phyloP scores from a whole-genome alignment of 2,888 invertebrate species.

The Bellardia pandia region DNA sequence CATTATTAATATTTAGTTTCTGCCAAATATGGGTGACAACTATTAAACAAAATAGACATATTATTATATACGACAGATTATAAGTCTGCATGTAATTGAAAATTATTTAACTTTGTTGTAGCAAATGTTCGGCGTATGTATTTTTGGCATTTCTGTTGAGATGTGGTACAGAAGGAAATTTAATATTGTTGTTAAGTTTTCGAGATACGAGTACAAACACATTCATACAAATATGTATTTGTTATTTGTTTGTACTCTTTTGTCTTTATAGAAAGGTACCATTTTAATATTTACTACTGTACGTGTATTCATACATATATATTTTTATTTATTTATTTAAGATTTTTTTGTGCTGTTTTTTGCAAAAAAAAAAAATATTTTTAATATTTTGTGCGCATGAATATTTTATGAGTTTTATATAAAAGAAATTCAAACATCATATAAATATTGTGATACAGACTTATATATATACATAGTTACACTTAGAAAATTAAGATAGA shows the following conservation, averaged over 20 bases:
- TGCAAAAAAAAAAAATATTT: constrained; percentile 35
- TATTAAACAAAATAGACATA: neutral
- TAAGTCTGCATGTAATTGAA: constrained; percentile 38
- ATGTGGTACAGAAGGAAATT: neutral
- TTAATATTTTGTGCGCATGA: constrained; percentile 69
- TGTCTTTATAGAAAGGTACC: constrained; percentile 33
- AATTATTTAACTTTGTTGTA: neutral
- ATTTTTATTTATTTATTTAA: constrained; percentile 11
- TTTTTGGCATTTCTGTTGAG: neutral
- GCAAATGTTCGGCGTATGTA: neutral
- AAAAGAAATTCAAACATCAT: constrained; percentile 38
- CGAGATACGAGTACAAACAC: neutral
- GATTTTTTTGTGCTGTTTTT: constrained; percentile 14
- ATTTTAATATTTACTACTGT: constrained; percentile 36
- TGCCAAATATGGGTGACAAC: constrained; percentile 26
- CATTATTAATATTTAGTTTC: neutral
- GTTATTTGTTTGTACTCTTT: constrained; percentile 27
- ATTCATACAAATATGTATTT: neutral
- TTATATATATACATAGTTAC: neutral
- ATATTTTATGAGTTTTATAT: constrained; percentile 58
- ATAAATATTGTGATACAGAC: constrained; percentile 1
- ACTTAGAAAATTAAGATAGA: too few species aligned
- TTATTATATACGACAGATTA: neutral
- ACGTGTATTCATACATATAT: neutral
- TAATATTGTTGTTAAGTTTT: neutral